phyloP scores from a whole-genome alignment of 2,888 invertebrate species.

The Alloscopus bannaensis region DNA sequence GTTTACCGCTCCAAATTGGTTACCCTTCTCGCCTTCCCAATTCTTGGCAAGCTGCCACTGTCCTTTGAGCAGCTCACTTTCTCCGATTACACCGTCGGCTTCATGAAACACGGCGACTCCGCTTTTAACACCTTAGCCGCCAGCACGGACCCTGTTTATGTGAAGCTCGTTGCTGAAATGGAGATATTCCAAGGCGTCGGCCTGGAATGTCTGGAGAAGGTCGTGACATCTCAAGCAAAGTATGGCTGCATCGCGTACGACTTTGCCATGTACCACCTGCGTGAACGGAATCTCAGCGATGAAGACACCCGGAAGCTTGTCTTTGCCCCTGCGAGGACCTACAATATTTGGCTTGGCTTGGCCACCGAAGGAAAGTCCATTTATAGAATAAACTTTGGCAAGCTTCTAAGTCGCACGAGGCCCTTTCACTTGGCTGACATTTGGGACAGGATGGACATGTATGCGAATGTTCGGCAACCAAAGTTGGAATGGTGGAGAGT shows the following conservation, averaged over 20 bases:
- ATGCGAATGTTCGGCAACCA: conserved; percentile 54
- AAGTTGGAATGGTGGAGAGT: conserved; percentile 65
- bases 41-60: conserved; percentile 45
- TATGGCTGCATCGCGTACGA: conserved; percentile 65
- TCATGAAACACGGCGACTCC: conserved; percentile 67
- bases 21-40: conserved; percentile 60
- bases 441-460: conserved; percentile 65
- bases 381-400: conserved; percentile 61
- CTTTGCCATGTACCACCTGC: conserved; percentile 51
- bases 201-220: conserved; percentile 64
- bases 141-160: conserved; percentile 61
- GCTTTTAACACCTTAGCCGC: conserved; percentile 62
- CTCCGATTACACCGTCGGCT: conserved; percentile 54
- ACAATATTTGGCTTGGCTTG: conserved; percentile 57
- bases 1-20: conserved; percentile 62
- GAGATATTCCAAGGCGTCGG: conserved; percentile 60
- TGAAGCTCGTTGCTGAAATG: conserved; percentile 63
- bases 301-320: conserved; percentile 56
- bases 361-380: conserved; percentile 61
- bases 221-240: conserved; percentile 47
- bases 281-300: conserved; percentile 57
- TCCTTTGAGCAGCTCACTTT: conserved; percentile 61
- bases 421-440: conserved; percentile 56
- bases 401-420: conserved; percentile 51
- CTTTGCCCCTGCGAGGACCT: conserved; percentile 62